Base-by-base conservation (phyloP, 2,888 invertebrate genomes). In the Thecophora atra region DNA sequence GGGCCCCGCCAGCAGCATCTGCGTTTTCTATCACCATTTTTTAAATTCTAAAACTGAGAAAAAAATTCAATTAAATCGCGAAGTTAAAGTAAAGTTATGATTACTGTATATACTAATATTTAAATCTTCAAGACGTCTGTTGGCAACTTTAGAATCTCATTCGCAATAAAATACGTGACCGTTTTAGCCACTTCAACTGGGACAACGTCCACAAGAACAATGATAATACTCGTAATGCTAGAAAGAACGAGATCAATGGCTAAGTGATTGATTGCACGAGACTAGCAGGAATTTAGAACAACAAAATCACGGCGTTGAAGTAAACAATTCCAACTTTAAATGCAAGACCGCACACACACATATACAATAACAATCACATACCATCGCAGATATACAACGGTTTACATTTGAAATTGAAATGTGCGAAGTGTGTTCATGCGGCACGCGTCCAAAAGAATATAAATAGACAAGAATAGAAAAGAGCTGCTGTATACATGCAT, bases 1-100 rank as follows among this genome's bases (percentile, higher is more conserved):
- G 85, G 44, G 82, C 76, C 67, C 75, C 76, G 70, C 69, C 74
- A 13, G 65, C 69, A 65, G 74, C 76, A 67, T 83, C 83, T 73
- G 88, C 85, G 86, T 94, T 94, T 82, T 93, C 93, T 85, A 96
- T 93, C 85, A 95, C 95, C 95, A 95, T 95, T 88, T 90, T 90
- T 44, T 19, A 30, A 44, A 47, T 64, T 19, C 86, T 70, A 72
- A 73, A 37, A 67, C 78, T 77, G 72, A 15, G 58, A 51, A 52
- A 51, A 65, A 37, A 13, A 37, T 26, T 3, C 5, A 44, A 64
- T 30, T 17, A 24, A 58, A 51, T n/a, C 11, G 11, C 30, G 8
- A 30, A 8, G 8, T 6, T 8, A 30, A 30, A 30, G 8, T 4
- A 30, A 6, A 30, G 11, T 37, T 37, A 37, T 37, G 37, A 37